Percentiles rank a stretch among this genome's conserved stretches.
Conservation (phyloP, 2,797 vertebrate species). For the Linurgus olivaceus region DNA sequence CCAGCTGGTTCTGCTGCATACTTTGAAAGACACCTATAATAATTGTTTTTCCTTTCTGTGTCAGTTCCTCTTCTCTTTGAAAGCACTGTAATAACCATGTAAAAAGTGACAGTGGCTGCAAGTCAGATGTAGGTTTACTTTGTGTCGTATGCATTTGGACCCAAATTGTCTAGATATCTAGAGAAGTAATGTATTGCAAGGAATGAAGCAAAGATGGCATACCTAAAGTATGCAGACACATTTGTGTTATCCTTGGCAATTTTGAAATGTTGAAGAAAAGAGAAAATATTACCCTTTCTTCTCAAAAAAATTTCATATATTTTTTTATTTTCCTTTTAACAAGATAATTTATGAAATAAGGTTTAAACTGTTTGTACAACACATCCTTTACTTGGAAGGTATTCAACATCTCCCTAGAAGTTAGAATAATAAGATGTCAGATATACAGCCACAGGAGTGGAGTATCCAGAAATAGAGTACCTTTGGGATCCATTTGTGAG, state of each 20-base stretch:
- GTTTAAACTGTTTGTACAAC: neutral
- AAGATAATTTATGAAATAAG: neutral
- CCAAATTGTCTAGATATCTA: neutral
- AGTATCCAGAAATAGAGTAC: neutral
- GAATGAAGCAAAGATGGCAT: neutral
- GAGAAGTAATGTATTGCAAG: neutral
- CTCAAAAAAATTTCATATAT: neutral
- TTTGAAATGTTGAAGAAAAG: neutral
- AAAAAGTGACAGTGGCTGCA: neutral
- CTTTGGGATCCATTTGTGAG: neutral
- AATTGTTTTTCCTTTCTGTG: neutral
- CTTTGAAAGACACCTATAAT: neutral
- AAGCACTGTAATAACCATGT: neutral
- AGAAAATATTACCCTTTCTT: neutral
- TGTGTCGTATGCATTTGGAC: neutral
- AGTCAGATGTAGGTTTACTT: neutral
- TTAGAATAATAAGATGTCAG: neutral
- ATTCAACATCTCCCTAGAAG: neutral
- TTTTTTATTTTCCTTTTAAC: neutral
- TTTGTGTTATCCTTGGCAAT: neutral
- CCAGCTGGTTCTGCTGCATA: neutral
- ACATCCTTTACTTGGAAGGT: neutral
- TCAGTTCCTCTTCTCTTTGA: constrained; percentile 4
- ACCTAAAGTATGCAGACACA: neutral
- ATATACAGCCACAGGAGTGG: neutral